Conservation (phyloP, 2,113 vertebrate species). For the Lycaon pictus region DNA sequence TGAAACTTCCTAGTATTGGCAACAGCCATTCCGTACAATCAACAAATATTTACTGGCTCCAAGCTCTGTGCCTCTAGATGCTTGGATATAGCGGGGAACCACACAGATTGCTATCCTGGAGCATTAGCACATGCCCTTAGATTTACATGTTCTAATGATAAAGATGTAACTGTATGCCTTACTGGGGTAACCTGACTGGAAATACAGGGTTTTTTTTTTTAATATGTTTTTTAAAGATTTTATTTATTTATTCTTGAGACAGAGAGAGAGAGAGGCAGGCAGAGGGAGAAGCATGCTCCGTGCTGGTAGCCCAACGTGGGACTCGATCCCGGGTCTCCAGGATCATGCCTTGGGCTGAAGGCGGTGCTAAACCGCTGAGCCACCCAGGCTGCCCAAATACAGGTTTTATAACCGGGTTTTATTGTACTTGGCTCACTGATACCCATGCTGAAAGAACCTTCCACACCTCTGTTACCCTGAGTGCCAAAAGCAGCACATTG, state of each 20-base stretch:
- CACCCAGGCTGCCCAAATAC: not conserved
- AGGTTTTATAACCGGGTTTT: not conserved
- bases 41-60: not conserved
- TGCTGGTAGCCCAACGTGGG: too few species aligned
- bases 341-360: too few species aligned
- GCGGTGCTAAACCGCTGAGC: too few species aligned
- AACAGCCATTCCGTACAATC: accelerated
- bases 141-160: not conserved
- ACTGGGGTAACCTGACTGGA: conserved; percentile 12
- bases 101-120: accelerated
- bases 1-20: not conserved
- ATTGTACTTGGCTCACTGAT: not conserved
- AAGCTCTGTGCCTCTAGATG: not conserved
- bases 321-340: too few species aligned
- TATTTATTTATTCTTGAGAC: too few species aligned
- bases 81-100: accelerated
- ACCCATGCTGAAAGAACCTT: not conserved
- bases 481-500: not conserved
- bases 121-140: not conserved
- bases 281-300: too few species aligned
- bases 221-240: too few species aligned
- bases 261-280: too few species aligned
- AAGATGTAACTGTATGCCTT: not conserved
- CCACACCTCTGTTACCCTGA: not conserved
- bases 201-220: not conserved